A percentile compares a stretch with the other conserved stretches of the same genome.
phyloP scores from a whole-genome alignment of 2,113 vertebrate genomes.

The Hypocryptadius cinnamomeus region DNA sequence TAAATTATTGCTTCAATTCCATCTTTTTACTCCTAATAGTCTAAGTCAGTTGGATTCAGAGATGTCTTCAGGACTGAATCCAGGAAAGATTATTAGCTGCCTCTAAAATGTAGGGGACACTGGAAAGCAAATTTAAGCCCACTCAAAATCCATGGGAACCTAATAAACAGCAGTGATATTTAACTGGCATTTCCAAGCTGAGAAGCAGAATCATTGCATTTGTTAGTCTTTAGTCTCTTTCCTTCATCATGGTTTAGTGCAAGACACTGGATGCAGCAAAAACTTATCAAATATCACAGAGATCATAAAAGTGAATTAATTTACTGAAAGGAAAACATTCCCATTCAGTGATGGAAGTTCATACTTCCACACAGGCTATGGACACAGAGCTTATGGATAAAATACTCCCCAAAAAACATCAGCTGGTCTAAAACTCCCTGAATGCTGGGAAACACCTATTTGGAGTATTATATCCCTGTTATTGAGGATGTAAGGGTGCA shows the following conservation, averaged over 20 bases:
- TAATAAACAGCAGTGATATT: conserved; percentile 30
- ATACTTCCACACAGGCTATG: not conserved
- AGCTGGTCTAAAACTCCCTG: not conserved
- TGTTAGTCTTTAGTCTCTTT: not conserved
- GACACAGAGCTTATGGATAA: not conserved
- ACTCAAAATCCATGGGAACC: not conserved
- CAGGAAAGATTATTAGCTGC: not conserved
- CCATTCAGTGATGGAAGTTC: not conserved
- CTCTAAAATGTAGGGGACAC: not conserved
- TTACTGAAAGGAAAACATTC: not conserved
- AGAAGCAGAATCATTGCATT: not conserved
- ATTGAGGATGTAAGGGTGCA: not conserved
- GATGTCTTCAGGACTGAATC: not conserved
- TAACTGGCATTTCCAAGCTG: conserved; percentile 36
- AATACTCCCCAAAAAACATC: not conserved
- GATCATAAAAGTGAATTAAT: not conserved
- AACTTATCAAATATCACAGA: not conserved
- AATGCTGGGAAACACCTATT: not conserved
- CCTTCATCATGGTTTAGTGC: not conserved
- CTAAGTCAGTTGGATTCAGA: not conserved
- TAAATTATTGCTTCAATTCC: not conserved
- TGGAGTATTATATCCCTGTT: not conserved
- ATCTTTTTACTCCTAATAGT: not conserved
- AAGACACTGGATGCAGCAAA: not conserved
- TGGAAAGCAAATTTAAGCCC: conserved; percentile 8